Base-by-base conservation (phyloP, 2,888 invertebrate species). In the Cotesia congregata region DNA sequence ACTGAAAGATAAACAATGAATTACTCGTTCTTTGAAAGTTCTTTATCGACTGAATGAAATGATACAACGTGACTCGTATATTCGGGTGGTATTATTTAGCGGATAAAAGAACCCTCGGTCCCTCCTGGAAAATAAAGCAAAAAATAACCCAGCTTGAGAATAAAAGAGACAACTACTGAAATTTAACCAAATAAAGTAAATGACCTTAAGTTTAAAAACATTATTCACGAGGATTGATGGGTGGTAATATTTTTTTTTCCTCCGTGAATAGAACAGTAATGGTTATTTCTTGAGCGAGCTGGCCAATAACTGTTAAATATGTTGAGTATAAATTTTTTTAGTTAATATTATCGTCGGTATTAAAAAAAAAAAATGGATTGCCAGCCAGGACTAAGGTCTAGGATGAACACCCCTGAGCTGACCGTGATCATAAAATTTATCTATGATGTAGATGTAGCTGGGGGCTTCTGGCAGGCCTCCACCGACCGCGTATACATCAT, bases 401-500 rank as follows among this genome's bases (percentile, higher is more conserved):
- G 30, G 30, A 30, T 30, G 30, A 30, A 30, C 30, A 30, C 30
- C 30, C 30, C 30, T 30, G 30, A 30, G 30, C 30, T 3, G 30
- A 30, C 30, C 30, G 30, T 30, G 30, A 30, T 30, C 30, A 30
- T 30, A 30, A 30, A 30, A 30, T 30, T 30, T 30, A 30, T 30
- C 30, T 30, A 30, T 30, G 30, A 30, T 30, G 30, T 30, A 30
- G 30, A 30, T 30, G 30, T 30, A 30, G 30, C 30, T 30, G 30
- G 30, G 72, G 65, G 77, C 79, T 78, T 65, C 77, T 72, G 15
- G 20, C 75, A 69, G 71, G 59, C 65, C 70, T 69, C 41, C 60
- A 65, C 65, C 82, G 82, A 77, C 82, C 79, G 83, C 82, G 84
- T 85, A 83, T 84, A 83, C 82, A 83, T 86, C 85, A 84, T 82